phyloP scores from a whole-genome alignment of 53 echinoderm and acorn worm genomes.

The Patiria pectinifera region DNA sequence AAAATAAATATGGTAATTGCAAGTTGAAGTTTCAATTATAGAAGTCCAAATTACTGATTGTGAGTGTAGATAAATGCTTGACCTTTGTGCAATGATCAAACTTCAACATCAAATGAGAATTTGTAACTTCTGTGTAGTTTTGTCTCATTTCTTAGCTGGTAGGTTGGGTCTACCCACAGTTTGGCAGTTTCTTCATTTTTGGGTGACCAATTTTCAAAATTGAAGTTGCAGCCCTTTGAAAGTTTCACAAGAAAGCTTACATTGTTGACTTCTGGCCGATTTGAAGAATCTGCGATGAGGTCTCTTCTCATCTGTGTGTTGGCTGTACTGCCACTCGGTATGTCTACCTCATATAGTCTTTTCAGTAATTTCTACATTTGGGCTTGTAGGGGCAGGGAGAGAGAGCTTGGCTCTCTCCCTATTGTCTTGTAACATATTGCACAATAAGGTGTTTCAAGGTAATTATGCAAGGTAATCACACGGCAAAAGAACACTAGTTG shows the following conservation, averaged over 20 bases:
- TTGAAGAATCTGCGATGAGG: neutral
- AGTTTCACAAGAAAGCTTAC: neutral
- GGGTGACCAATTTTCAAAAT: neutral
- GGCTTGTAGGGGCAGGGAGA: no score
- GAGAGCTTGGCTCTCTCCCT: no score
- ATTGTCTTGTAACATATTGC: no score
- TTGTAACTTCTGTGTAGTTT: neutral
- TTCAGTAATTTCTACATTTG: neutral
- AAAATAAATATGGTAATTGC: neutral
- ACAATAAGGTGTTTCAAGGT: no score
- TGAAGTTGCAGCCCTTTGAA: neutral
- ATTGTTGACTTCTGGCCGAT: neutral
- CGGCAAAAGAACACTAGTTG: no score
- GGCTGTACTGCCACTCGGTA: conserved; percentile 4
- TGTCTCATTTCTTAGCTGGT: neutral
- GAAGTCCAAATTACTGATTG: neutral
- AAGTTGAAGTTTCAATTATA: neutral
- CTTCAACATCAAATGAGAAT: neutral
- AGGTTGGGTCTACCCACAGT: neutral
- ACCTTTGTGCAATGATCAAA: neutral
- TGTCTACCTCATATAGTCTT: neutral
- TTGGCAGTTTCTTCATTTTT: neutral
- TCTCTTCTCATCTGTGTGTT: neutral
- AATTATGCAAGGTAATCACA: no score
- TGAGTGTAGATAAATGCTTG: neutral